Conservation (phyloP, 1,140 invertebrate genomes). For the Aphelinus atriplicis region DNA sequence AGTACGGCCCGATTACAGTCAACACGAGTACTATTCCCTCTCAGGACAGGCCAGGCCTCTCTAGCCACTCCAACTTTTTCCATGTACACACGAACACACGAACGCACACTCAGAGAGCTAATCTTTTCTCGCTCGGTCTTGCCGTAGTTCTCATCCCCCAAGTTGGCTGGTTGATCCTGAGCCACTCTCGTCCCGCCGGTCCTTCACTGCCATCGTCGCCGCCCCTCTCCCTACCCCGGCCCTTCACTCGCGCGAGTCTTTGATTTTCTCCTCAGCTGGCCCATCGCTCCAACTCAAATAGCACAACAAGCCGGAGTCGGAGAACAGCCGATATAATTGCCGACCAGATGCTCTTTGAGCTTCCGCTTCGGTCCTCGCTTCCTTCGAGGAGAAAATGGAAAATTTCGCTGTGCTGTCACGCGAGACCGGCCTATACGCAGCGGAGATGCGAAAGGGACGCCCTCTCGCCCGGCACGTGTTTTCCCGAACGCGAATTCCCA, state of each 20-base stretch:
- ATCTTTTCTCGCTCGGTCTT: not conserved
- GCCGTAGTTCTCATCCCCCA: not conserved
- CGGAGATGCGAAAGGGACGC: no score
- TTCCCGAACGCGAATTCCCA: no score
- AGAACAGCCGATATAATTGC: slow-evolving; percentile 4
- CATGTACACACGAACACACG: no score
- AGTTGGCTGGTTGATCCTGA: not conserved
- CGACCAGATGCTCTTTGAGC: not conserved
- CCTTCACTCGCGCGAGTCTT: not conserved
- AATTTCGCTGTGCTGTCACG: no score
- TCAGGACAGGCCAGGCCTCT: no score
- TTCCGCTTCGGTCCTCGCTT: not conserved
- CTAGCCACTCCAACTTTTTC: no score
- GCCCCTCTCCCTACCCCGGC: no score
- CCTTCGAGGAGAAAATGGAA: not conserved
- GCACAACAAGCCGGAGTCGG: not conserved
- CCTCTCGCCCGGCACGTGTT: no score
- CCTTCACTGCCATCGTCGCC: not conserved
- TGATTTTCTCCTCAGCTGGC: slow-evolving; percentile 17
- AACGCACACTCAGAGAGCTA: not conserved
- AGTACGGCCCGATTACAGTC: no score
- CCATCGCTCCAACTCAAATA: slow-evolving; percentile 18
- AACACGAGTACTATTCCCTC: no score
- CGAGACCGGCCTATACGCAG: no score
- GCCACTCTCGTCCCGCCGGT: slow-evolving; percentile 7